Evolutionary conservation across 2,797 vertebrate genomes (phyloP).

Genomic region (Oryzias dopingdopingensis): DNA sequence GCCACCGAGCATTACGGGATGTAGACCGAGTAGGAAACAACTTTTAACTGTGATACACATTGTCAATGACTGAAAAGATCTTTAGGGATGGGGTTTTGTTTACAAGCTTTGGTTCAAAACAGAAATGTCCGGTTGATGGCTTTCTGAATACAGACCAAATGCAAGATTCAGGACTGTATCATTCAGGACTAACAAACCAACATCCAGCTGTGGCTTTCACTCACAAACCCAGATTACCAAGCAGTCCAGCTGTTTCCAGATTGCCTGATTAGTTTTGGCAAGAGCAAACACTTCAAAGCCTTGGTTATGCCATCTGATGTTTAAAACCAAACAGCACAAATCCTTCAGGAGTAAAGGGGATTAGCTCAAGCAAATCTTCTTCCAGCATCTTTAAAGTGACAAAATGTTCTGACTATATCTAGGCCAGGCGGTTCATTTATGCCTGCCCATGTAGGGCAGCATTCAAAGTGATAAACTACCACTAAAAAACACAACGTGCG

Average conservation of each 20-base stretch:
- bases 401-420: conserved; percentile 10
- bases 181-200: background rate
- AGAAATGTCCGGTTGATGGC: no score
- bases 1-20: no score
- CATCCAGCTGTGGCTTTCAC: background rate
- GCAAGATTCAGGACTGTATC: no score
- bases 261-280: background rate
- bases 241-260: conserved; percentile 9
- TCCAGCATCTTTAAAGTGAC: conserved; percentile 17
- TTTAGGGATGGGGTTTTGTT: no score
- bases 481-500: background rate
- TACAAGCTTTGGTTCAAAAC: no score
- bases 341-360: conserved; percentile 25
- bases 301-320: background rate
- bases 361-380: conserved; percentile 32
- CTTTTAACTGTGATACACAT: no score
- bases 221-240: conserved; percentile 1
- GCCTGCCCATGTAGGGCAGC: background rate
- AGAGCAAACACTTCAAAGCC: conserved; percentile 11
- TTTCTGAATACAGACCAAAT: no score
- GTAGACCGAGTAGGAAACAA: no score
- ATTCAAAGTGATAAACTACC: conserved; percentile 6
- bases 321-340: conserved; percentile 30
- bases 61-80: no score
- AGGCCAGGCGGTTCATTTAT: conserved; percentile 6